Evolutionary conservation across 2,113 vertebrate genomes (phyloP), one percentile per base, ranked within the genome.

Genomic region (Calidris pugnax): DNA sequence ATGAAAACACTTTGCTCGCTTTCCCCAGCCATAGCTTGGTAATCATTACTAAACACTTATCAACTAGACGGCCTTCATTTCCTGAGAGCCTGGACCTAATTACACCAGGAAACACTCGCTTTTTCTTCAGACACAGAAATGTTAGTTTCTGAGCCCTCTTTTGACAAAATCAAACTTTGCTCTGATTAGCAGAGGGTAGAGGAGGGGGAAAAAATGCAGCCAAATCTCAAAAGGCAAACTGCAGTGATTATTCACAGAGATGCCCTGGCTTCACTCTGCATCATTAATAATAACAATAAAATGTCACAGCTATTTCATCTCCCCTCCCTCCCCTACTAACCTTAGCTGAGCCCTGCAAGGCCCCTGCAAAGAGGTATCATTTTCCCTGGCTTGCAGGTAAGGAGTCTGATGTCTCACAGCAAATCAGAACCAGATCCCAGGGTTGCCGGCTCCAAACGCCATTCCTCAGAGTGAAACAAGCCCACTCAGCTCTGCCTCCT

Each of bases 71-170:
- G 93, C 67, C 69, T 94, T 97, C 90, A 95, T 97, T 97, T 97
- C 96, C 97, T 95, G 95, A 96, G 72, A 80, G 72, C 84, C 96
- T 97, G 97, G 88, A 83, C 92, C 75, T 95, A 96, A 97, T 97
- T 97, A 97, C 67, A 73, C 63, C 56, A 74, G 91, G 87, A 94
- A 93, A 76, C 11, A 5, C 27, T 56, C 0, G 5, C 69, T 83
- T 91, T 93, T 94, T 20, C 62, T 74, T 80, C 91, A 90, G 91
- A 79, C 74, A 14, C 87, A 86, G 62, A 89, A 93, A 87, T 60
- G 82, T 10, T 67, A 53, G 24, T 69, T 91, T 74, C 85, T 74
- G 45, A 88, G 72, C 45, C 47, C n/a, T 59, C 32, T 66, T 67
- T 57, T 39, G 56, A 55, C 19, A 53, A 72, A 79, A 39, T n/a